Evolutionary conservation across 2,888 invertebrate genomes (phyloP).

Genomic region (Agrochola lota): DNA sequence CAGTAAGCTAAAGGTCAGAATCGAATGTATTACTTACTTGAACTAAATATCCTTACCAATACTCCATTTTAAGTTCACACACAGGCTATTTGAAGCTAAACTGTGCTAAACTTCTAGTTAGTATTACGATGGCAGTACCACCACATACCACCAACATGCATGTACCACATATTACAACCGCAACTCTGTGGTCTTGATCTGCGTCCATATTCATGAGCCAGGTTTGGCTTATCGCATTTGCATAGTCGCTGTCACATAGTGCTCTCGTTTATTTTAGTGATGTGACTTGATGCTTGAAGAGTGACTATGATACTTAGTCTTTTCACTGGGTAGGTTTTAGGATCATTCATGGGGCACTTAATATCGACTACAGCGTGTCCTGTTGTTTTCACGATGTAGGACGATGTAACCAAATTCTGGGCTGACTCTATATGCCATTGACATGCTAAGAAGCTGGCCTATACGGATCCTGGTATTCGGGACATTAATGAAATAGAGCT

Average conservation of each 20-base stretch:
- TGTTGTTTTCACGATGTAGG: no score
- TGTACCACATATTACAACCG: constrained; percentile 22
- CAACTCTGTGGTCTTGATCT: constrained; percentile 56
- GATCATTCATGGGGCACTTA: no score
- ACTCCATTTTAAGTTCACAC: background rate
- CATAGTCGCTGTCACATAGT: constrained; percentile 63
- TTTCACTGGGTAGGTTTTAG: background rate
- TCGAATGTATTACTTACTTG: background rate
- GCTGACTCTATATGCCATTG: no score
- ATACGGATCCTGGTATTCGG: background rate
- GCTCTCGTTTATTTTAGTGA: constrained; percentile 65
- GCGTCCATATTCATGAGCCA: constrained; percentile 57
- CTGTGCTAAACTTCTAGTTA: constrained; percentile 26
- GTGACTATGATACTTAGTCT: background rate
- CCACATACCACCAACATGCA: constrained; percentile 1
- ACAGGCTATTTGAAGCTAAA: constrained; percentile 18
- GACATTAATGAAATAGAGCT: background rate
- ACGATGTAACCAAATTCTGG: no score
- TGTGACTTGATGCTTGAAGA: constrained; percentile 26
- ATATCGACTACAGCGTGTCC: no score
- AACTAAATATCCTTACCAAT: constrained; percentile 6
- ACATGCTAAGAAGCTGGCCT: background rate
- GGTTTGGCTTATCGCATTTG: constrained; percentile 64
- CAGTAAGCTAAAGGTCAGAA: background rate
- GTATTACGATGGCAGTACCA: background rate